Percentiles rank a stretch among this genome's conserved stretches.
Evolutionary conservation across 2,797 vertebrate genomes (phyloP).

Genomic region (Lagorchestes hirsutus): DNA sequence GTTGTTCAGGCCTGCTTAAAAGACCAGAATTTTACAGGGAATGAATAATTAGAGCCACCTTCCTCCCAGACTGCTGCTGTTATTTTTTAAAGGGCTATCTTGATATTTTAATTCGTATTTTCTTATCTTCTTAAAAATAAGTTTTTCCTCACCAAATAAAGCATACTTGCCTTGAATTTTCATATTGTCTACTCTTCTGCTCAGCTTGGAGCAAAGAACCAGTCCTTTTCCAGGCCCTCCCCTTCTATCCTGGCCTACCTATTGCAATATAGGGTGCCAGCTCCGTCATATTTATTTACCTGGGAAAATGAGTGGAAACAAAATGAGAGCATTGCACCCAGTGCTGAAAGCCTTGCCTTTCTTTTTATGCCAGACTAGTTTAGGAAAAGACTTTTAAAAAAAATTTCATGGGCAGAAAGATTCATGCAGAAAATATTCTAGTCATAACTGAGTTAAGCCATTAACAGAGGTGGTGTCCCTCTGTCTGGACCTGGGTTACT

Average conservation of each 20-base stretch:
- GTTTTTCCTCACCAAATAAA: neutral
- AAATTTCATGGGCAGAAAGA: neutral
- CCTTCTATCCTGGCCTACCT: rapidly evolving
- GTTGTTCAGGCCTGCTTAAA: neutral
- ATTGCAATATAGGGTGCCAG: neutral
- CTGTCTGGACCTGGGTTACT: neutral
- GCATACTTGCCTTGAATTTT: conserved; percentile 23
- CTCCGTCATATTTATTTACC: neutral
- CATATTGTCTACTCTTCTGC: neutral
- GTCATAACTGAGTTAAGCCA: neutral
- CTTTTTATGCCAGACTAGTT: conserved; percentile 17
- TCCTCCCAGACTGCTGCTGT: neutral
- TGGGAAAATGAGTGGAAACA: conserved; percentile 20
- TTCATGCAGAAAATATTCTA: neutral
- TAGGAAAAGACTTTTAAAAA: neutral
- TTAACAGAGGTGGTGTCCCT: neutral
- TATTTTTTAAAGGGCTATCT: conserved; percentile 1
- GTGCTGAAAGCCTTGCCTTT: rapidly evolving
- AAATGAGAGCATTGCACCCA: neutral
- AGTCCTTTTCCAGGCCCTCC: neutral
- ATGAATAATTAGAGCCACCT: conserved; percentile 39
- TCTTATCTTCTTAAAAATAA: conserved; percentile 32
- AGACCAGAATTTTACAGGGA: conserved; percentile 56
- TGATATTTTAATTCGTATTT: neutral
- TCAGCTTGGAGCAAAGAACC: neutral